These are phyloP conservation scores for Bungarus multicinctus DNA, from an alignment of 2,113 vertebrate species.

Conservation along the genomic window DNA sequence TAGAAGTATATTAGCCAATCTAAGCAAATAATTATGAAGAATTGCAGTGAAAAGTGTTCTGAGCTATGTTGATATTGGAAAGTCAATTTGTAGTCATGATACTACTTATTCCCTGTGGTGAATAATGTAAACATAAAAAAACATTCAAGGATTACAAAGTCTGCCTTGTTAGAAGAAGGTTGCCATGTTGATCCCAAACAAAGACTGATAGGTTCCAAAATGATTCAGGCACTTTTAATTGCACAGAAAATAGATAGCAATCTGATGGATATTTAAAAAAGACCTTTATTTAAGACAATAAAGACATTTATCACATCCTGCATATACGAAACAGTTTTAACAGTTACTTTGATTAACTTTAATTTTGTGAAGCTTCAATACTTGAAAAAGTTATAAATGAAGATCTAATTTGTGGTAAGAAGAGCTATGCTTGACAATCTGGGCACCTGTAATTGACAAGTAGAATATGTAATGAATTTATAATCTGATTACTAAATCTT, in stretches of 20 bases:
- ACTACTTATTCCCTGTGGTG: constrained; percentile 39
- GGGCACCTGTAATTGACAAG: not conserved
- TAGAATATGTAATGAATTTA: not conserved
- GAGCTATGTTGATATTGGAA: constrained; percentile 60
- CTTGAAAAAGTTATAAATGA: not conserved
- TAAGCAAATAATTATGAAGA: constrained; percentile 63
- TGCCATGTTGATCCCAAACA: constrained; percentile 1
- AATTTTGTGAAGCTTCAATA: not conserved
- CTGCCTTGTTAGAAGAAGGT: constrained; percentile 15
- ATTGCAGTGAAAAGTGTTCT: constrained; percentile 52
- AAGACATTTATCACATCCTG: constrained; percentile 22
- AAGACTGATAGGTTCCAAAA: constrained; percentile 8
- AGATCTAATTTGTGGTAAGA: not conserved
- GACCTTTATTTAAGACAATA: constrained; percentile 37
- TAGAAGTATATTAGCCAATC: constrained; percentile 49
- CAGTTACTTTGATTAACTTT: constrained; percentile 8
- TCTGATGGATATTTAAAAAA: not conserved
- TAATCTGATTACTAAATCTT: not conserved
- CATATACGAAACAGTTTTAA: not conserved
- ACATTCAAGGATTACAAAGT: constrained; percentile 43
- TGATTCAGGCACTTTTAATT: constrained; percentile 1
- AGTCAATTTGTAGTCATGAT: constrained; percentile 45
- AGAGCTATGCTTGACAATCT: not conserved
- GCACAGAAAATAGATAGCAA: not conserved
- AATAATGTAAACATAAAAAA: constrained; percentile 43